These are phyloP conservation scores for Polydrusus cervinus DNA, from an alignment of 2,888 invertebrate genomes.

Conservation along the genomic window DNA sequence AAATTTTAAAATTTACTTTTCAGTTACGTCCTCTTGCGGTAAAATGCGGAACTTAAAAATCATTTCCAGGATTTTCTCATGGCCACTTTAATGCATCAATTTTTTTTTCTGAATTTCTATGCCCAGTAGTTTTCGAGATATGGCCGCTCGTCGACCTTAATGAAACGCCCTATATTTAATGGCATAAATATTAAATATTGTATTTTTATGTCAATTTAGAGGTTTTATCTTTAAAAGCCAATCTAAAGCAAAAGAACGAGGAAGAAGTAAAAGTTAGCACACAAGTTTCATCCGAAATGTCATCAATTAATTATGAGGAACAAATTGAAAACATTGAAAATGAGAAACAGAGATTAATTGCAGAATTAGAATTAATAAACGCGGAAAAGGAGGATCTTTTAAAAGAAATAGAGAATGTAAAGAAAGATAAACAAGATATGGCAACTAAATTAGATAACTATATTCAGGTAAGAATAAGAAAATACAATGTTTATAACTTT, in stretches of 20 bases:
- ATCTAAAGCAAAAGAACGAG: constrained; percentile 77
- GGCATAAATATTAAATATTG: background rate
- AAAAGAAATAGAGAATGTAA: constrained; percentile 74
- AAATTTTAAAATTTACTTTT: too few relatives aligned
- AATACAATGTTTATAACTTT: too few relatives aligned
- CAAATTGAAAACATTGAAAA: constrained; percentile 76
- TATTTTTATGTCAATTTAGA: constrained; percentile 68
- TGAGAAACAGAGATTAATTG: constrained; percentile 72
- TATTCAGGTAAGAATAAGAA: constrained; percentile 72
- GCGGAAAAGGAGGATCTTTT: constrained; percentile 74
- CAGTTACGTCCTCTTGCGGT: too few relatives aligned
- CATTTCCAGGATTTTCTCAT: too few relatives aligned
- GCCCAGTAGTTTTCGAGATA: too few relatives aligned
- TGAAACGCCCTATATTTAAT: constrained; percentile 17
- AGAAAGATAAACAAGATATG: constrained; percentile 77
- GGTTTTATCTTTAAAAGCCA: constrained; percentile 75
- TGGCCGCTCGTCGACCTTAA: too few relatives aligned
- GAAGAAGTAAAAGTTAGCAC: constrained; percentile 72
- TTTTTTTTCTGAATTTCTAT: too few relatives aligned
- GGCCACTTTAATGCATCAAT: too few relatives aligned
- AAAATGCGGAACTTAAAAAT: too few relatives aligned
- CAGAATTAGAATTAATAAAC: constrained; percentile 73
- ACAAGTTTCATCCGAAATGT: constrained; percentile 85
- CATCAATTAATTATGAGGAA: constrained; percentile 86
- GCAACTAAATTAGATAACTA: constrained; percentile 78